A percentile compares a stretch with the other conserved stretches of the same genome.
Conservation (phyloP, 2,888 invertebrate genomes). For the Epicampocera succincta region DNA sequence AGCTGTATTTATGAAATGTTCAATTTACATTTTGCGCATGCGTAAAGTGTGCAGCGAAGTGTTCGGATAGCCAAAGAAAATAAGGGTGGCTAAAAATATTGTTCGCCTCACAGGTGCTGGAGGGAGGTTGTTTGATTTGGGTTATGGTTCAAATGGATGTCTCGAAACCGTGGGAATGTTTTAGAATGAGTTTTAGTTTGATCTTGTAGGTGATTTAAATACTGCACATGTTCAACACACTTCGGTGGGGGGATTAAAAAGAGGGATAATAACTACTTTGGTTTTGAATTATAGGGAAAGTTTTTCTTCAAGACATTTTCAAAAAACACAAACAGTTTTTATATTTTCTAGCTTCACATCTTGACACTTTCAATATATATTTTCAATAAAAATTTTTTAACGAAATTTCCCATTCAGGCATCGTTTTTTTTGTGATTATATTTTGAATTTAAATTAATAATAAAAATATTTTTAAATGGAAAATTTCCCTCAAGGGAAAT, state of each 20-base stretch:
- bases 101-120: conserved; percentile 51
- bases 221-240: conserved; percentile 46
- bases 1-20: not conserved
- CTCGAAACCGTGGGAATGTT: conserved; percentile 65
- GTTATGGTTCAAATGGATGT: conserved; percentile 2
- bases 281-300: not conserved
- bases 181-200: not conserved
- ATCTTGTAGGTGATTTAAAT: conserved; percentile 8
- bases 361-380: no score
- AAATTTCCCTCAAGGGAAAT: no score
- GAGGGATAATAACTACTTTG: conserved; percentile 3
- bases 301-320: no score
- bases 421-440: no score
- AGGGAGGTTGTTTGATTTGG: conserved; percentile 38
- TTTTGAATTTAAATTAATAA: no score
- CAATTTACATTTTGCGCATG: conserved; percentile 56
- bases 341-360: no score
- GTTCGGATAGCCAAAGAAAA: conserved; percentile 25
- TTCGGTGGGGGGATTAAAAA: conserved; percentile 8
- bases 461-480: no score
- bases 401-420: no score
- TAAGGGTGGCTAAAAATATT: conserved; percentile 39
- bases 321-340: no score
- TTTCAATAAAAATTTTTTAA: no score
- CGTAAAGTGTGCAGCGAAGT: conserved; percentile 62